Evolutionary conservation across 2,113 vertebrate species (phyloP).

Genomic region (Urocitellus parryii): DNA sequence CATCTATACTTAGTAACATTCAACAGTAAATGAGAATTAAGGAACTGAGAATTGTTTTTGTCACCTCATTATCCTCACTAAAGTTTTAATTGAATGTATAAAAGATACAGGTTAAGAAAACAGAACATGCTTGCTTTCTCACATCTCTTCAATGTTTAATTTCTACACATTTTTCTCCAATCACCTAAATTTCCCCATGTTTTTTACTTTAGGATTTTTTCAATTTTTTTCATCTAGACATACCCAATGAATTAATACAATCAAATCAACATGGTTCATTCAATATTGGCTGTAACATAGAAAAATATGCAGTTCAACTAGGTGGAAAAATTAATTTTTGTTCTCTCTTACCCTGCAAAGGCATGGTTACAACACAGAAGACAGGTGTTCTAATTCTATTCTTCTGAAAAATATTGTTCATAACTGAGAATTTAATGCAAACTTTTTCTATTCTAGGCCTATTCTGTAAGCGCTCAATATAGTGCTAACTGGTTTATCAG

Average conservation of each 20-base stretch:
- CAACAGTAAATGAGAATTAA: conserved; percentile 33
- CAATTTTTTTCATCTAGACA: conserved; percentile 35
- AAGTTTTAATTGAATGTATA: conserved; percentile 31
- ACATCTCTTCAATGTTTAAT: not conserved
- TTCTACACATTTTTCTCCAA: not conserved
- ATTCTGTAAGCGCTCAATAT: not conserved
- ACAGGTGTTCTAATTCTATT: not conserved
- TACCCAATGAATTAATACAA: not conserved
- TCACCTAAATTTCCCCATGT: not conserved
- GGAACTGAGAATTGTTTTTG: conserved; percentile 34
- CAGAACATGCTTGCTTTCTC: not conserved
- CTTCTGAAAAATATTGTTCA: conserved; percentile 7
- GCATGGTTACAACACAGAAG: not conserved
- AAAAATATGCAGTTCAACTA: not conserved
- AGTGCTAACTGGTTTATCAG: conserved; percentile 36
- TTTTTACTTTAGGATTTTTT: conserved; percentile 36
- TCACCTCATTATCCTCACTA: conserved; percentile 25
- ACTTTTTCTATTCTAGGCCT: not conserved
- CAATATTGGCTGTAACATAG: not conserved
- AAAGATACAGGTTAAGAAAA: not conserved
- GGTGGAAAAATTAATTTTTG: not conserved
- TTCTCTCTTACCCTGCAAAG: not conserved
- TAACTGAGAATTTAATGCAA: not conserved
- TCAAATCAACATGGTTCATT: conserved; percentile 6
- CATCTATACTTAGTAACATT: conserved; percentile 19